Percentiles rank a stretch among this genome's conserved stretches.
Conservation (phyloP, 2,797 vertebrate species). For the Psittacula echo region DNA sequence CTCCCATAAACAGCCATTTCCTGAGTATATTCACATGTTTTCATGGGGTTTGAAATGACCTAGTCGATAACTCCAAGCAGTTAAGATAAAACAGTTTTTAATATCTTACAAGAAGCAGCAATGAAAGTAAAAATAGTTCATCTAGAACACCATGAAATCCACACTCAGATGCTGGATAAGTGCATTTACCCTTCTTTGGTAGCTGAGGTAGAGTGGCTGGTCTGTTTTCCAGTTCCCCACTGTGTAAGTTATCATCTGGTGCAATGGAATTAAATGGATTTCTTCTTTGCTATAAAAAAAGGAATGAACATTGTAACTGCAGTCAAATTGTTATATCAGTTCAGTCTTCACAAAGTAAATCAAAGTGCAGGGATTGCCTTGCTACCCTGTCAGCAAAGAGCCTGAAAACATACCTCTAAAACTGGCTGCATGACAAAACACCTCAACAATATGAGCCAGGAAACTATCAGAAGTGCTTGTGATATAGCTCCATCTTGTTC, state of each 20-base stretch:
- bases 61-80: background rate
- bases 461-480: background rate
- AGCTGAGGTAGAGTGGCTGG: constrained; percentile 36
- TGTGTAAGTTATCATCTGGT: constrained; percentile 39
- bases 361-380: background rate
- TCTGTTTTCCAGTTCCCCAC: constrained; percentile 37
- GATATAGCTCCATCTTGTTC: background rate
- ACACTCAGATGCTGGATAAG: constrained; percentile 29
- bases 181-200: constrained; percentile 75
- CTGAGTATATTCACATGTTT: background rate
- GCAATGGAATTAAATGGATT: constrained; percentile 87
- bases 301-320: background rate
- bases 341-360: background rate
- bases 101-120: background rate
- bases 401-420: background rate
- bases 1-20: background rate
- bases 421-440: background rate
- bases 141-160: background rate
- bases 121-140: background rate
- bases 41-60: background rate
- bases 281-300: constrained; percentile 81
- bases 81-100: background rate
- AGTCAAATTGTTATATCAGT: background rate
- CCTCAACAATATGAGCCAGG: background rate
- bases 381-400: background rate